Base-by-base conservation (phyloP, 2,888 invertebrate species). In the Tigriopus californicus region DNA sequence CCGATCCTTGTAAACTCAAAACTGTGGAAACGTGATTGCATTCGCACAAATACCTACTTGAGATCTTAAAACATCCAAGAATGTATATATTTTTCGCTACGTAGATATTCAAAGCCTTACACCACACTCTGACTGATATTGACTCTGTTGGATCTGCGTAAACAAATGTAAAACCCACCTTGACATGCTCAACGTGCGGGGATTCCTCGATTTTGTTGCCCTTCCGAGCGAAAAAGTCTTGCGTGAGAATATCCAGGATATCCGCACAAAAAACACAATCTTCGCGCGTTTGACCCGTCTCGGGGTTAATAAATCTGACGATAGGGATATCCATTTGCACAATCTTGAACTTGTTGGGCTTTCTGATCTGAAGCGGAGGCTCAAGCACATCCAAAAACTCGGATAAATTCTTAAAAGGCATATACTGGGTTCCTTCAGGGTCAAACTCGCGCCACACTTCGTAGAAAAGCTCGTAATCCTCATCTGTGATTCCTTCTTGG, bases 391-490 rank as follows among this genome's bases (percentile, higher is more conserved):
- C 92, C 66, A 95, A 77, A 76, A 97, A 94, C 68, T 94, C 92
- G 20, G 90, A 88, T 65, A 97, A 76, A 72, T 88, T 85, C 70
- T 90, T 87, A 75, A 92, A 89, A 64, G 86, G 82, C 69, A 97
- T 95, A 75, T 92, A 97, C 74, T 95, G 91, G 22, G 94, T 91
- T 63, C 95, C 95, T 70, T 94, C 88, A 15, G 94, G 94, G 75
- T 97, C 97, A 74, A 90, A 97, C 72, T 91, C 86, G 74, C 95
- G 95, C 97, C 97, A 97, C 68, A 94, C 92, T 76, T 95, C 95
- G 73, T 97, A 97, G 76, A 94, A 97, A 92, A 95, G 92, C 63
- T 97, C 95, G 76, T 95, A 95, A 74, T 97, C 97, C 74, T 97
- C 95, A 72, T 95, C 94, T 61, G 95, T 95, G 64, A 95, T 79